These are phyloP conservation scores for Zingel zingel DNA, from an alignment of 2,113 vertebrate genomes.

Conservation along the genomic window DNA sequence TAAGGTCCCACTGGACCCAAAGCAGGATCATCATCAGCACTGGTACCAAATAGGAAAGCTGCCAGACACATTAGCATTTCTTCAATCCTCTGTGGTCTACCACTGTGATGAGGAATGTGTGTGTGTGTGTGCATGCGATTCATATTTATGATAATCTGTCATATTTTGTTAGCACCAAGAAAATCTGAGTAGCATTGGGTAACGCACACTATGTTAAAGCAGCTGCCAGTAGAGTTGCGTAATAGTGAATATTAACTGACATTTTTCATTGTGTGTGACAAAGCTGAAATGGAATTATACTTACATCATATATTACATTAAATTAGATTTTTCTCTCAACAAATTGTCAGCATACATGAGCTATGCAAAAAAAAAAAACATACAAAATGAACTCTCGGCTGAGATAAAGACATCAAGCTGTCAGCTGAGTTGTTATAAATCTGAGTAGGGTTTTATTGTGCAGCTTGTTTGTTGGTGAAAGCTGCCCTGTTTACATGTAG, in stretches of 20 bases:
- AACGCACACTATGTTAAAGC: constrained; percentile 43
- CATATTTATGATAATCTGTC: constrained; percentile 64
- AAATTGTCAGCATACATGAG: neutral
- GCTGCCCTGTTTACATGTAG: neutral
- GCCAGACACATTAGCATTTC: constrained; percentile 74
- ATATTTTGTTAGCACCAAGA: constrained; percentile 22
- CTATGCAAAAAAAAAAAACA: neutral
- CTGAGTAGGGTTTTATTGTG: neutral
- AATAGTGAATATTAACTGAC: constrained; percentile 43
- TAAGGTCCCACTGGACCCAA: constrained; percentile 49
- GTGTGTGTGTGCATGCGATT: constrained; percentile 40
- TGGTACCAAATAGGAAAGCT: constrained; percentile 48
- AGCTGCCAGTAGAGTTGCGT: constrained; percentile 24
- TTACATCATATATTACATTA: neutral
- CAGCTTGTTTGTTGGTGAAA: neutral
- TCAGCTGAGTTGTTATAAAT: neutral
- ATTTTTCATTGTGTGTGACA: constrained; percentile 47
- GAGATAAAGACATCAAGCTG: constrained; percentile 2
- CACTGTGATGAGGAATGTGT: constrained; percentile 49
- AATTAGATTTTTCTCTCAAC: constrained; percentile 11
- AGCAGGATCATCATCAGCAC: constrained; percentile 46
- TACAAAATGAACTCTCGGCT: neutral
- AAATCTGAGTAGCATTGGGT: constrained; percentile 4
- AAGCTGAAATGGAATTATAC: constrained; percentile 40
- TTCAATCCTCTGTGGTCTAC: constrained; percentile 57